Evolutionary conservation across 2,888 invertebrate genomes (phyloP).

Genomic region (Chaitophorus viminalis): DNA sequence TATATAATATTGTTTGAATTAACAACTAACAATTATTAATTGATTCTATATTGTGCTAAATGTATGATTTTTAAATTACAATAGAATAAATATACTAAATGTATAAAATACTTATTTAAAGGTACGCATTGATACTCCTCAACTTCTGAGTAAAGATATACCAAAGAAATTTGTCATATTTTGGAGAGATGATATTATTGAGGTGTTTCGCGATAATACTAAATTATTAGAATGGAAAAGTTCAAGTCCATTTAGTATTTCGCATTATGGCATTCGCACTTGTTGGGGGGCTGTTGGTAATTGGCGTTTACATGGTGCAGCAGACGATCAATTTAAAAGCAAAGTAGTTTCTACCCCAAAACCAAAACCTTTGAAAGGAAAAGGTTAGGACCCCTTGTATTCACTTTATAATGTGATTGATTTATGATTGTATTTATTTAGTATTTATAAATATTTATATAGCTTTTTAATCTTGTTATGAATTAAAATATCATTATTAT

Average conservation of each 20-base stretch:
- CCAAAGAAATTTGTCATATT: slow-evolving; percentile 72
- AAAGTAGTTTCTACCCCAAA: slow-evolving; percentile 42
- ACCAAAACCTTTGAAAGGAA: slow-evolving; percentile 44
- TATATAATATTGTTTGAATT: not conserved
- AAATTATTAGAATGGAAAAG: slow-evolving; percentile 74
- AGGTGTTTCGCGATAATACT: slow-evolving; percentile 69
- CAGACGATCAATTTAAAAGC: slow-evolving; percentile 52
- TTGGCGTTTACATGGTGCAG: slow-evolving; percentile 70
- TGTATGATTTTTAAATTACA: not conserved
- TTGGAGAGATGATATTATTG: slow-evolving; percentile 72
- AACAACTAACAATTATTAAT: not conserved
- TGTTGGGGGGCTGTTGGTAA: slow-evolving; percentile 75
- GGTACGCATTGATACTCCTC: slow-evolving; percentile 73
- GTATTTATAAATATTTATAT: not conserved
- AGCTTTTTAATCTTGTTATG: not conserved
- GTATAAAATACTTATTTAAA: slow-evolving; percentile 65
- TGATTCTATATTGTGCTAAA: not conserved
- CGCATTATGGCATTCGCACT: slow-evolving; percentile 74
- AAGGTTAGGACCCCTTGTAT: slow-evolving; percentile 49
- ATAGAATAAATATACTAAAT: not conserved
- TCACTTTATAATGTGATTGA: not conserved
- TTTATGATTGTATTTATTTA: not conserved
- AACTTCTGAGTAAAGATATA: slow-evolving; percentile 72
- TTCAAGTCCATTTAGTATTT: slow-evolving; percentile 72
- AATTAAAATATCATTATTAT: slow-evolving; percentile 1